Evolutionary conservation across 2,113 vertebrate genomes (phyloP).

Genomic region (Sinosuthora webbiana): DNA sequence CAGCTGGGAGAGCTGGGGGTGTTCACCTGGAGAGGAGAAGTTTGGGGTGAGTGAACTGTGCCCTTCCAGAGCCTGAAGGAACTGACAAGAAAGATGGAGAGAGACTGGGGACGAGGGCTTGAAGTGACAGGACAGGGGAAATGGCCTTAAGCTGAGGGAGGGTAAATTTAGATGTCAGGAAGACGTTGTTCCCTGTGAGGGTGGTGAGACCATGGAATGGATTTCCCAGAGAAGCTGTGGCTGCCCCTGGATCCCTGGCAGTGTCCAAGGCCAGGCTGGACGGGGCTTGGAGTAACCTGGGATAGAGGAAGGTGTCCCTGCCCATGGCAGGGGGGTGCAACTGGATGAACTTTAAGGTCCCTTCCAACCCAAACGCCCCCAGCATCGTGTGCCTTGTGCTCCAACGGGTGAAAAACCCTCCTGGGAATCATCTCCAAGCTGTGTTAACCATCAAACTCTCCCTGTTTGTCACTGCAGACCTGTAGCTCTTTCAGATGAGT

Average conservation of each 20-base stretch:
- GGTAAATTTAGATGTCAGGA: neutral
- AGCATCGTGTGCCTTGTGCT: neutral
- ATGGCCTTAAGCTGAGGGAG: neutral
- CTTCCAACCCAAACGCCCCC: neutral
- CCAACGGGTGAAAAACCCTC: neutral
- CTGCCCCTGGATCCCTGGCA: neutral
- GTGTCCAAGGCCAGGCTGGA: rapidly evolving
- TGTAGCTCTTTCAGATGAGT: neutral
- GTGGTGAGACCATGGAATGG: neutral
- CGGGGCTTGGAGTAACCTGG: neutral
- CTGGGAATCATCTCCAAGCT: neutral
- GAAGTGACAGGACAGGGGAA: neutral
- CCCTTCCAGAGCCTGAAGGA: neutral
- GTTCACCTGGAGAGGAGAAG: neutral
- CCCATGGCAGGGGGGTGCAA: neutral
- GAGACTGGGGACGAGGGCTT: rapidly evolving
- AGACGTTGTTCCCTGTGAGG: neutral
- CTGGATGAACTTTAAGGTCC: neutral
- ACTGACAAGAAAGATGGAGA: rapidly evolving
- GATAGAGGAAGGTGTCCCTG: neutral
- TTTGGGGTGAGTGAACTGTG: neutral
- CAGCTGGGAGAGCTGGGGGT: neutral
- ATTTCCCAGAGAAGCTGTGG: neutral
- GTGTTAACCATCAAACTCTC: neutral
- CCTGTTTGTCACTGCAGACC: neutral